Base-by-base conservation (phyloP, 2,888 invertebrate genomes). In the Galerucella nymphaeae region DNA sequence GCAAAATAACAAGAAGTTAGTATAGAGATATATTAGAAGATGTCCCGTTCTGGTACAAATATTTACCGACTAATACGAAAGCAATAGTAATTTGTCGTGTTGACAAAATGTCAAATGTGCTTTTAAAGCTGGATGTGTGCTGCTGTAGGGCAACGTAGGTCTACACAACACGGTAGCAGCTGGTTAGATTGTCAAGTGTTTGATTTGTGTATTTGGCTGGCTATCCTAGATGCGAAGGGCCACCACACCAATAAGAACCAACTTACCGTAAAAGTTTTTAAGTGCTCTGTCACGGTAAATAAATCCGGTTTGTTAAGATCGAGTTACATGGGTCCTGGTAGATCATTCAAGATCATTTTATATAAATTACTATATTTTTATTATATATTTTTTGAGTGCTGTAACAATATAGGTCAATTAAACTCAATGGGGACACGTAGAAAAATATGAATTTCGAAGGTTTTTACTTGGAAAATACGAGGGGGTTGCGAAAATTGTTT, bases 181-280 rank as follows among this genome's bases (percentile, higher is more conserved):
- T 80, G 81, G 76, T 74, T 75, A 73, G 70, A 58, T 74, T 50
- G 38, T 75, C 69, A 73, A 79, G 80, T 81, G 80, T 81, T 81
- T 81, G 76, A 79, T 81, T 81, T 81, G 76, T 74, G 72, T 72
- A 80, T 72, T 76, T 80, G 76, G 75, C 73, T 70, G 79, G 76
- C 75, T 75, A 74, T 73, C 69, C 74, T 75, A 76, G 71, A 75
- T 77, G 71, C 76, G n/a, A 14, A 78, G 78, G 79, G 80, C 78
- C 77, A 38, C 14, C 81, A 82, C 77, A 57, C 70, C 81, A 82
- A 81, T 82, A 81, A 81, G 81, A 81, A 76, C 79, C 81, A 80
- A 82, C 80, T 80, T 80, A 79, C 81, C 82, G 82, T 82, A 80
- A 82, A 82, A 82, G 79, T 81, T 82, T 70, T 79, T 77, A 78